A percentile compares a stretch with the other conserved stretches of the same genome.
Evolutionary conservation across 2,797 vertebrate species (phyloP).

Genomic region (Mus minutoides): DNA sequence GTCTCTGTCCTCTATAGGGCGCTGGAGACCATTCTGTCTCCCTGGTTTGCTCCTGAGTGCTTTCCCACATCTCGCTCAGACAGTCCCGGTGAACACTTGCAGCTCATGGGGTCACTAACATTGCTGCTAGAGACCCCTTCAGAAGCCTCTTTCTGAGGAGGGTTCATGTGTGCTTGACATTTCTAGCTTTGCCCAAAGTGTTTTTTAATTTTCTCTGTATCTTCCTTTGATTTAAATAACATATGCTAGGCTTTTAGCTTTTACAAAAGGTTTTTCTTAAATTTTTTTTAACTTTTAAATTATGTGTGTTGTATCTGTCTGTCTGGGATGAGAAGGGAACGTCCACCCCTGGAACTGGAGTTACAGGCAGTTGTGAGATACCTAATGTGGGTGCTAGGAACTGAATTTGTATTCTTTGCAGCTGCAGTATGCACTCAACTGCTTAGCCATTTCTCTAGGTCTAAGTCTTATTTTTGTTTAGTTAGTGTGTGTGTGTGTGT

Average conservation of each 20-base stretch:
- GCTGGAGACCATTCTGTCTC: background rate
- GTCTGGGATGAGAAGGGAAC: background rate
- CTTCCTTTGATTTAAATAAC: slow-evolving; percentile 53
- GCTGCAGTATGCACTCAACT: background rate
- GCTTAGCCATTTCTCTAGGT: background rate
- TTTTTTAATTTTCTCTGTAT: slow-evolving; percentile 52
- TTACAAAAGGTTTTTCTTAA: background rate
- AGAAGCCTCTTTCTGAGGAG: background rate
- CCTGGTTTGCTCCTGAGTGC: background rate
- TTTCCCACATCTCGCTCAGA: background rate
- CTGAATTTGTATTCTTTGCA: background rate
- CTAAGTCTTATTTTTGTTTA: background rate
- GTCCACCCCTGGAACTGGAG: background rate
- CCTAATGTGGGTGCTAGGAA: background rate
- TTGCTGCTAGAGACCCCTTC: background rate
- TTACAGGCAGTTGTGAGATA: background rate
- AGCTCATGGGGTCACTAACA: background rate
- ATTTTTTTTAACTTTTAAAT: background rate
- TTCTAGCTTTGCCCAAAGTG: slow-evolving; percentile 30
- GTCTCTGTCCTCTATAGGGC: background rate
- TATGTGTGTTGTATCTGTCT: background rate
- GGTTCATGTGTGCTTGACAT: background rate
- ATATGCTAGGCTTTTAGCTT: slow-evolving; percentile 35
- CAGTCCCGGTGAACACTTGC: background rate
- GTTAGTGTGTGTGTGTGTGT: background rate